Percentiles rank a stretch among this genome's conserved stretches.
These are phyloP conservation scores for Stenopsyche tienmushanensis DNA, from an alignment of 1,140 invertebrate species.

Conservation along the genomic window DNA sequence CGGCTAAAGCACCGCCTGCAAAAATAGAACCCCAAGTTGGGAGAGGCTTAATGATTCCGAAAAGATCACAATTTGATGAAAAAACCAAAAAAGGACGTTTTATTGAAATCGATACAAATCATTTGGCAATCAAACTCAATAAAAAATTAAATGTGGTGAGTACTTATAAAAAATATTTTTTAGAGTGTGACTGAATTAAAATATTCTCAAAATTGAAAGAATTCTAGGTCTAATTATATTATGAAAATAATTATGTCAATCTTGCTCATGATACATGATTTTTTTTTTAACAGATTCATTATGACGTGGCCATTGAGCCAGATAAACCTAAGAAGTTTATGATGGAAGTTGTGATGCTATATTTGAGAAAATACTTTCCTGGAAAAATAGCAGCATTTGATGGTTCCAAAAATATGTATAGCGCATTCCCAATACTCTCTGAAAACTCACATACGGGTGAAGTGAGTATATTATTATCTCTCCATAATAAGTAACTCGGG, in stretches of 20 bases:
- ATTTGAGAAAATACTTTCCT: constrained; percentile 45
- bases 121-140: not conserved
- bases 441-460: not conserved
- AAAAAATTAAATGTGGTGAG: constrained; percentile 8
- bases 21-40: too few relatives aligned
- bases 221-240: too few relatives aligned
- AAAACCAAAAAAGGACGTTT: not conserved
- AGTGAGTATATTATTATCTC: constrained; percentile 1
- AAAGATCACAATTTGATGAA: not conserved
- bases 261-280: not conserved
- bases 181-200: too few relatives aligned
- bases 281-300: constrained; percentile 45
- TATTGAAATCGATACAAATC: constrained; percentile 10
- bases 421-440: constrained; percentile 31
- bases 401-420: constrained; percentile 67
- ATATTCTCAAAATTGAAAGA: too few relatives aligned
- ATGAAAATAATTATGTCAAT: not conserved
- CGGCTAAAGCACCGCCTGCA: not conserved
- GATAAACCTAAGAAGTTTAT: constrained; percentile 50
- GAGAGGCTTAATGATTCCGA: not conserved
- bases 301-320: constrained; percentile 53
- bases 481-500: not conserved
- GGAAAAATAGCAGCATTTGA: constrained; percentile 64
- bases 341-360: constrained; percentile 45
- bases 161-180: too few relatives aligned